Evolutionary conservation across 2,113 vertebrate genomes (phyloP).

Genomic region (Chinchilla lanigera): DNA sequence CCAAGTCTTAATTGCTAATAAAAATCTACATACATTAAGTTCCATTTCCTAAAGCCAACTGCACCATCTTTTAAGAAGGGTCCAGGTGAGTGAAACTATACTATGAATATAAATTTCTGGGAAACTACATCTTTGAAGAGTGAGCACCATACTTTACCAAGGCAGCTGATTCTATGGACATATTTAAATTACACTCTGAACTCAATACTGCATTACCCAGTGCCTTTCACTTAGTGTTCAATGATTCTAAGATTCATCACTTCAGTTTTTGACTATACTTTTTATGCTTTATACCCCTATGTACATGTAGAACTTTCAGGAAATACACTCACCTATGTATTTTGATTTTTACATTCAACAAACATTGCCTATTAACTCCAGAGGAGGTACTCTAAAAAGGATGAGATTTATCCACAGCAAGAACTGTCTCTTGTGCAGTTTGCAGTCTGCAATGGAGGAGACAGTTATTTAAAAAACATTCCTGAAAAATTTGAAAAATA

Average conservation of each 20-base stretch:
- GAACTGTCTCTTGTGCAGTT: not conserved
- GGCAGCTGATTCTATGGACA: not conserved
- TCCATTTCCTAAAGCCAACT: not conserved
- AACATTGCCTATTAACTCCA: not conserved
- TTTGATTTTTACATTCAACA: not conserved
- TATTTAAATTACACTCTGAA: not conserved
- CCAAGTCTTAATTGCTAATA: not conserved
- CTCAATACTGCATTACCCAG: rapidly evolving
- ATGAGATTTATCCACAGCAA: not conserved
- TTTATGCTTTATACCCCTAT: not conserved
- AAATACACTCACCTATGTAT: not conserved
- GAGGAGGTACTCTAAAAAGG: not conserved
- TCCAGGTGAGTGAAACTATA: not conserved
- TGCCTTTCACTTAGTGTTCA: not conserved
- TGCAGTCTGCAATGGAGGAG: not conserved
- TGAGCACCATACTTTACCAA: not conserved
- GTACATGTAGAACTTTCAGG: not conserved
- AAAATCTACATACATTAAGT: not conserved
- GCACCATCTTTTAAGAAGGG: not conserved
- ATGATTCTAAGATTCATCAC: not conserved
- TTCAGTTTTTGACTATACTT: not conserved
- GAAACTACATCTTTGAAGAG: not conserved
- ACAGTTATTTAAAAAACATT: not conserved
- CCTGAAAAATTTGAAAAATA: not conserved
- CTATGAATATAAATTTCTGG: not conserved